Evolutionary conservation across 2,113 vertebrate species (phyloP).

Genomic region (Turdus rufiventris): DNA sequence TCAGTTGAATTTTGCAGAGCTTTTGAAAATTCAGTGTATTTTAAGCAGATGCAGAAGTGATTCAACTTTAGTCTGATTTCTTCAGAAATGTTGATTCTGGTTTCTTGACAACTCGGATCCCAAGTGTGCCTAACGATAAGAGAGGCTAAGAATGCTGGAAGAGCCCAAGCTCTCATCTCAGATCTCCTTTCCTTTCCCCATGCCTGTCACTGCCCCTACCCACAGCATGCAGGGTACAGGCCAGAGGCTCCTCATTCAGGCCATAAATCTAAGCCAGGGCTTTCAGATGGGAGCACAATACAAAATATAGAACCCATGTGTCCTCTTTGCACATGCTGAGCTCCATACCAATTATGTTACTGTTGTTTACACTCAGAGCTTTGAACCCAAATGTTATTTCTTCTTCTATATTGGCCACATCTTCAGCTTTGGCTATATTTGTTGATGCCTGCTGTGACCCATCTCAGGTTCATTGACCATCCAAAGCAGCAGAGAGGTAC

Average conservation of each 20-base stretch:
- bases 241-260: not conserved
- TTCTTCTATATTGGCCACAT: not conserved
- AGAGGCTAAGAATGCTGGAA: not conserved
- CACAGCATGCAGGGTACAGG: not conserved
- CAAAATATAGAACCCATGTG: not conserved
- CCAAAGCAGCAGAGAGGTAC: not conserved
- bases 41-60: not conserved
- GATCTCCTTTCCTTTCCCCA: not conserved
- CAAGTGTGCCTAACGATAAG: not conserved
- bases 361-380: not conserved
- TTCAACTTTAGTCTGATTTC: not conserved
- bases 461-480: not conserved
- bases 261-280: not conserved
- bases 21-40: not conserved
- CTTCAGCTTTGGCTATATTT: not conserved
- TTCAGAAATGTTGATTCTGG: not conserved
- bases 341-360: not conserved
- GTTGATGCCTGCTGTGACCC: not conserved
- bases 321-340: not conserved
- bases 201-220: rapidly evolving
- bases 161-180: not conserved
- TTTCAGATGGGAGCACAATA: not conserved
- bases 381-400: not conserved
- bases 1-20: not conserved
- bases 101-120: not conserved